Conservation (phyloP, 2,797 vertebrate species). For the Podarcis siculus region DNA sequence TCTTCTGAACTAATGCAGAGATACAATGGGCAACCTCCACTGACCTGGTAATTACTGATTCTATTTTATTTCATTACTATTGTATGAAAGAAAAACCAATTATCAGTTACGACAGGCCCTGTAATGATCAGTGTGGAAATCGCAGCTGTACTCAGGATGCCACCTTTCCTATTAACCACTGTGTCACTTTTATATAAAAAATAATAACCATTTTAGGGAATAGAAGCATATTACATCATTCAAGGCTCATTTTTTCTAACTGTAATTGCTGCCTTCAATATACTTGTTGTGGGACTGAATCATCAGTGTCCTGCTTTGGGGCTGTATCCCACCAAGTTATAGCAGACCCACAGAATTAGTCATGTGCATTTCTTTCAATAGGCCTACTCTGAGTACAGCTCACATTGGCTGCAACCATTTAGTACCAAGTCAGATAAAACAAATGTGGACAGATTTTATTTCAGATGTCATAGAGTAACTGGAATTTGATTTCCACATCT, state of each 20-base stretch:
- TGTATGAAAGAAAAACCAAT: no score
- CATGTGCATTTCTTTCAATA: neutral
- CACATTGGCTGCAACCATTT: neutral
- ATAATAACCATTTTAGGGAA: neutral
- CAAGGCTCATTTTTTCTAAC: neutral
- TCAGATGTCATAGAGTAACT: neutral
- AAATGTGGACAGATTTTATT: neutral
- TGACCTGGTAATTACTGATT: no score
- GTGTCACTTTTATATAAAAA: neutral
- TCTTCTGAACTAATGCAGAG: neutral
- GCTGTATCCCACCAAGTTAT: no score
- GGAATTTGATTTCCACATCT: neutral
- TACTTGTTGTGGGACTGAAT: neutral
- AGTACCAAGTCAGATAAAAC: neutral
- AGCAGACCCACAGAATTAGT: no score
- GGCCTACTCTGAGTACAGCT: neutral
- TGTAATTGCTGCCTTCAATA: no score
- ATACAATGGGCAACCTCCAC: neutral
- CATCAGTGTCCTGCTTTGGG: neutral
- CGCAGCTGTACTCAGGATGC: no score
- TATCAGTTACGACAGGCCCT: no score
- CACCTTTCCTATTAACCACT: neutral
- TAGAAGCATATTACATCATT: neutral
- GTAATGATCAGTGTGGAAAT: no score
- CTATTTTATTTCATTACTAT: no score